Evolutionary conservation across 2,113 vertebrate genomes (phyloP), one percentile per base, ranked within the genome.

Genomic region (Atractosteus spatula): DNA sequence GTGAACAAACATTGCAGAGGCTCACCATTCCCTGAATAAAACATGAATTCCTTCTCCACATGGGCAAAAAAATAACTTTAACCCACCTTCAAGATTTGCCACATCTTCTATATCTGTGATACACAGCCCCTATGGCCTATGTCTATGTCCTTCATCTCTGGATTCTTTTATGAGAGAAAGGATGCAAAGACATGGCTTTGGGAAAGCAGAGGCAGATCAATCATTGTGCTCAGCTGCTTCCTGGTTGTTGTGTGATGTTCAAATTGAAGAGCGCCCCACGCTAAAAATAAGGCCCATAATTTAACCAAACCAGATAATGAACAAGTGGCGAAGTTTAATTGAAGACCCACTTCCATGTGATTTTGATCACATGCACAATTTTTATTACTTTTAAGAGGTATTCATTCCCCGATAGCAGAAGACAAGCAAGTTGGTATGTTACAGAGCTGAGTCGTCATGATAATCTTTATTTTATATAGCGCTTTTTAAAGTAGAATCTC

Each of bases 251-350:
- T 29, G 29, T 29, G 29, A 29, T 29, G 54, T 77, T 59, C 75
- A 68, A 74, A 55, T 62, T 63, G 79, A 72, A 77, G 81, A 77
- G 73, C 74, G 47, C 76, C 78, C 81, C 79, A 80, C 80, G 72
- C 82, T 82, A 85, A 84, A 87, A 83, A 87, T 85, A 87, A 64
- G 79, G 74, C 72, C 79, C 83, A 82, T 85, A 86, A 87, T 85
- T 82, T 71, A 83, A 82, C 78, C 76, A 73, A 82, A 77, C 71
- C 74, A 83, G 80, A 74, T 62, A 76, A 51, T 76, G 74, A 79
- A 80, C 77, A 0, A 69, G 74, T 62, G 61, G 64, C 71, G 16
- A 1, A n/a, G 51, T 74, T 74, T 82, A 85, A 85, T 83, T 88
- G 84, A 82, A 77, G 77, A 82, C 78, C 71, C 83, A 75, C 74